Base-by-base conservation (phyloP, 2,113 vertebrate genomes). In the Thunnus thynnus region DNA sequence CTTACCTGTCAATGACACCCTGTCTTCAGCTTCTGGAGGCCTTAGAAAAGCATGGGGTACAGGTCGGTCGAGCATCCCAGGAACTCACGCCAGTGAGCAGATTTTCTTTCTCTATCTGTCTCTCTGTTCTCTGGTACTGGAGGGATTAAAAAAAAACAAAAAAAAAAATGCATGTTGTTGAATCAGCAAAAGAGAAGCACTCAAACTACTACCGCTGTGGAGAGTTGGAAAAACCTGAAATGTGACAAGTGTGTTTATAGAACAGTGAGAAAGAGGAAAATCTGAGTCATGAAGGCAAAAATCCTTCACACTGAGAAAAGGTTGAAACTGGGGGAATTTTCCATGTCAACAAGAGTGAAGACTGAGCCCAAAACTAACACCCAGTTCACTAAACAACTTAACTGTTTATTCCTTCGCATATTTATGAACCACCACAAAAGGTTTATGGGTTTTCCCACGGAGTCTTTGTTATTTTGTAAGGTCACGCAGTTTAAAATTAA, bases 1-100 rank as follows among this genome's bases (percentile, higher is more conserved):
- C 90, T 78, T 76, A 94, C 93, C 93, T 91, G 74, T 90, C 70
- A 85, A 76, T 51, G 86, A 84, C 72, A 20, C 71, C 81, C 88
- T 51, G 84, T 87, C 47, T 88, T 89, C 54, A 80, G 74, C 82
- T 87, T 80, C 84, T 87, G 88, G 88, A 78, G 78, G 82, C 76
- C 76, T 84, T 55, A 89, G 78, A 73, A 54, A 85, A 82, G 68
- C 88, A 72, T 68, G 69, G 48, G 74, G 66, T 30, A 7, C 65
- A 18, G 83, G 76, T 83, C 74, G 55, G 58, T 46, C 20, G 70
- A 71, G 69, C 90, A 89, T 94, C 80, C 85, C 83, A 91, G 66
- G 81, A 60, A 61, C 25, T 89, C 90, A 88, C 55, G 25, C 22
- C 11, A 18, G 17, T 16, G 57, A 76, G 41, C 17, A 72, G 70